These are phyloP conservation scores for Aelia acuminata DNA, from an alignment of 2,888 invertebrate species.

Conservation along the genomic window DNA sequence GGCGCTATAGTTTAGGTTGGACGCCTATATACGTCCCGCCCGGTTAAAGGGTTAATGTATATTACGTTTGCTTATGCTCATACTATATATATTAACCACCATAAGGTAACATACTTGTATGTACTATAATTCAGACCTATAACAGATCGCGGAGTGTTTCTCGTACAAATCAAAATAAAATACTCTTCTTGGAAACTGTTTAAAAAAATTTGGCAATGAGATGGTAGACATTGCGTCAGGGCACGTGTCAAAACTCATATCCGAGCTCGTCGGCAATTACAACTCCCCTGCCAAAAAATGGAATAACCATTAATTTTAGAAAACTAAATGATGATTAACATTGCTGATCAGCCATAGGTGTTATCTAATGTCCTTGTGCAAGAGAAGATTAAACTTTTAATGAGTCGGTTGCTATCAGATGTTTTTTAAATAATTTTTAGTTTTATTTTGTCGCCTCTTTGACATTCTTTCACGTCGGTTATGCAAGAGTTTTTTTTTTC, in stretches of 20 bases:
- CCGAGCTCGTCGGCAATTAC: background rate
- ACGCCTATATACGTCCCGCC: too few species aligned
- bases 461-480: background rate
- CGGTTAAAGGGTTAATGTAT: too few species aligned
- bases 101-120: too few species aligned
- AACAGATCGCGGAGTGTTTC: background rate
- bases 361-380: background rate
- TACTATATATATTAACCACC: too few species aligned
- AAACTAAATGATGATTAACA: background rate
- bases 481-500: background rate
- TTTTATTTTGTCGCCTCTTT: background rate
- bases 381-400: background rate
- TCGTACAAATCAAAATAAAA: background rate
- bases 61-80: too few species aligned
- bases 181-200: background rate
- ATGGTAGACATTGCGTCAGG: background rate
- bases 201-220: conserved; percentile 25
- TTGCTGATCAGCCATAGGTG: background rate
- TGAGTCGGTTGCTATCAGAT: background rate
- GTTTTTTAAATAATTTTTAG: background rate
- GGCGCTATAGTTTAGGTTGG: too few species aligned
- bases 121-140: too few species aligned
- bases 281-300: background rate
- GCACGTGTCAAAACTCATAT: background rate
- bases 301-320: background rate